phyloP scores from a whole-genome alignment of 2,888 invertebrate species.

The Mesorhabditis belari region DNA sequence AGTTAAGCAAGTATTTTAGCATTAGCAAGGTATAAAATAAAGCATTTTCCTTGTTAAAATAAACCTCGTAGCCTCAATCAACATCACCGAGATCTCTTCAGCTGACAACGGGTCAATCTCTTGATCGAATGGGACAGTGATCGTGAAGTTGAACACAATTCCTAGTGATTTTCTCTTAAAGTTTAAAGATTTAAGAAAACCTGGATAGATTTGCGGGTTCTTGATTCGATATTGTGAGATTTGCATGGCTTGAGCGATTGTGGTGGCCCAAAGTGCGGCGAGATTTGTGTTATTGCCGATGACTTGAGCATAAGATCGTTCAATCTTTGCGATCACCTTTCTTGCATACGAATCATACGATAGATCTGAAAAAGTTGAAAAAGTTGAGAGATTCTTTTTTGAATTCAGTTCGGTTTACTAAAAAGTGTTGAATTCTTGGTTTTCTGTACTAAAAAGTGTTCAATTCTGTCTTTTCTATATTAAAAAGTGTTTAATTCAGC shows the following conservation, averaged over 20 bases:
- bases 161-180: slow-evolving; percentile 9
- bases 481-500: no score
- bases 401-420: slow-evolving; percentile 1
- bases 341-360: slow-evolving; percentile 30
- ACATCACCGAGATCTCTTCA: slow-evolving; percentile 37
- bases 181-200: slow-evolving; percentile 4
- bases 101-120: slow-evolving; percentile 27
- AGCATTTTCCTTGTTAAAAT: no score
- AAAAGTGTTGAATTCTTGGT: no score
- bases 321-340: slow-evolving; percentile 25
- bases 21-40: no score
- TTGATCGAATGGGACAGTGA: slow-evolving; percentile 36
- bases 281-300: slow-evolving; percentile 20
- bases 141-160: slow-evolving; percentile 38
- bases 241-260: slow-evolving; percentile 22
- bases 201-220: slow-evolving; percentile 25
- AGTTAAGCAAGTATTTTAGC: no score
- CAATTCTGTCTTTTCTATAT: no score
- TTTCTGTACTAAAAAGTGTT: no score
- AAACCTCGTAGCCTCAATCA: slow-evolving; percentile 9
- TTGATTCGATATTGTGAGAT: slow-evolving; percentile 39
- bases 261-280: slow-evolving; percentile 21
- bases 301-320: slow-evolving; percentile 16
- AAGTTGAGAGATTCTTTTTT: slow-evolving; percentile 11
- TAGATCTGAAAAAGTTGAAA: slow-evolving; percentile 16